These are phyloP conservation scores for Drosophila ercepeae DNA, from an alignment of 1,140 invertebrate genomes.

Conservation along the genomic window DNA sequence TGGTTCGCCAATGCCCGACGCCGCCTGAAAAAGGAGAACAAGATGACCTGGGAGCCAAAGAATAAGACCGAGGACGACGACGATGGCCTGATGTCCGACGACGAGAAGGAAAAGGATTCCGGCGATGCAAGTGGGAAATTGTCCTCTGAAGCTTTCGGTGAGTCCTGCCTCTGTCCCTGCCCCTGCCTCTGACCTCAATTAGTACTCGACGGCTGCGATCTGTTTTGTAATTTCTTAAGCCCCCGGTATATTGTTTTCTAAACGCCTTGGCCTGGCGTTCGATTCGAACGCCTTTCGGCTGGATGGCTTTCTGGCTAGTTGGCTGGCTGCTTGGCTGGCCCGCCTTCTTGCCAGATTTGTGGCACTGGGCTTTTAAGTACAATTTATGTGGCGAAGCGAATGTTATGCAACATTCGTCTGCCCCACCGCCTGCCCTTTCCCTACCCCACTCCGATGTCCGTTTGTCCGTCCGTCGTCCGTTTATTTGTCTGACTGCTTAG, in stretches of 20 bases:
- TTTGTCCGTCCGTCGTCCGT: slow-evolving; percentile 45
- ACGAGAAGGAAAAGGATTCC: slow-evolving; percentile 91
- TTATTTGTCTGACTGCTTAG: slow-evolving; percentile 80
- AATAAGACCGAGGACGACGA: slow-evolving; percentile 96
- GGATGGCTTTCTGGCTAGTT: slow-evolving; percentile 1
- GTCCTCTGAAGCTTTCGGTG: slow-evolving; percentile 62
- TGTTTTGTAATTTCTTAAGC: slow-evolving; percentile 38
- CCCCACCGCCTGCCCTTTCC: slow-evolving; percentile 18
- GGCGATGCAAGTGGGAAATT: slow-evolving; percentile 84
- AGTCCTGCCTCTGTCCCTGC: too few species aligned
- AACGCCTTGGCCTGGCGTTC: slow-evolving; percentile 40
- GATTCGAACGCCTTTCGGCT: slow-evolving; percentile 46
- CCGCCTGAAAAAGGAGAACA: slow-evolving; percentile 97
- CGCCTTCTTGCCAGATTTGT: slow-evolving; percentile 61
- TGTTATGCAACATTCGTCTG: slow-evolving; percentile 73
- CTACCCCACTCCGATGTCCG: slow-evolving; percentile 11
- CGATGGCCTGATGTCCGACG: slow-evolving; percentile 93
- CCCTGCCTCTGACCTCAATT: too few species aligned
- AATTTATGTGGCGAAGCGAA: slow-evolving; percentile 83
- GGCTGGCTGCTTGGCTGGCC: not conserved
- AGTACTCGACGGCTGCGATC: slow-evolving; percentile 15
- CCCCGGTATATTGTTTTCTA: slow-evolving; percentile 42
- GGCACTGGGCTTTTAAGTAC: slow-evolving; percentile 79
- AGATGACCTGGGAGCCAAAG: slow-evolving; percentile 98
- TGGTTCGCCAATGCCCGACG: slow-evolving; percentile 98